phyloP scores from a whole-genome alignment of 2,797 vertebrate species.

The Enteromius treurensis region DNA sequence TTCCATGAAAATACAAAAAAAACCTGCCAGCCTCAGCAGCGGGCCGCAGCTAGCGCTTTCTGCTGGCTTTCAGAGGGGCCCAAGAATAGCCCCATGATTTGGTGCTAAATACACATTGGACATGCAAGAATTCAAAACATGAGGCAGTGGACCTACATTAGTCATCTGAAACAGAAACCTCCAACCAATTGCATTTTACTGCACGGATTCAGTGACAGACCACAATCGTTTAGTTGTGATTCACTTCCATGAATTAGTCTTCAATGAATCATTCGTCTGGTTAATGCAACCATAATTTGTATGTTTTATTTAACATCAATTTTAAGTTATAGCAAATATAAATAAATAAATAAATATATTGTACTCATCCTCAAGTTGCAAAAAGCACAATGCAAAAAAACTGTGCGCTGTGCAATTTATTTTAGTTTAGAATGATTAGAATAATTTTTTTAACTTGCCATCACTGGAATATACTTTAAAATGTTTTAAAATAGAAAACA shows the following conservation, averaged over 20 bases:
- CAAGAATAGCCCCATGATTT: conserved; percentile 69
- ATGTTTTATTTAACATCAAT: background rate
- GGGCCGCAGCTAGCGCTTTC: conserved; percentile 54
- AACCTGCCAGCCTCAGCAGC: conserved; percentile 71
- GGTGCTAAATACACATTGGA: conserved; percentile 70
- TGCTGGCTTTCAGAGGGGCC: conserved; percentile 60
- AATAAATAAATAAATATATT: background rate
- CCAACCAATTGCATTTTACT: background rate
- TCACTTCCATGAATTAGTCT: conserved; percentile 1
- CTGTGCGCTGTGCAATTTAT: too few relatives aligned
- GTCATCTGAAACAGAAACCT: conserved; percentile 26
- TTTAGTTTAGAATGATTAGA: background rate
- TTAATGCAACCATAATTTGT: background rate
- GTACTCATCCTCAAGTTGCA: background rate
- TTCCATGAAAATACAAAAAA: conserved; percentile 88
- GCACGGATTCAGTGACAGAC: background rate
- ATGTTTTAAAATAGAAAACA: background rate
- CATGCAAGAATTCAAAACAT: conserved; percentile 68
- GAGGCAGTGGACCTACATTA: conserved; percentile 44
- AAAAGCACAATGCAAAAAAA: background rate
- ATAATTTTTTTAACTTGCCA: too few relatives aligned
- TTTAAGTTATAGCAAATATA: background rate
- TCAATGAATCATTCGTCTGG: background rate
- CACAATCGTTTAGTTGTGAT: background rate
- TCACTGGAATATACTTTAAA: too few relatives aligned